These are phyloP conservation scores for Eremophila alpestris DNA, from an alignment of 2,797 vertebrate genomes.

Conservation along the genomic window DNA sequence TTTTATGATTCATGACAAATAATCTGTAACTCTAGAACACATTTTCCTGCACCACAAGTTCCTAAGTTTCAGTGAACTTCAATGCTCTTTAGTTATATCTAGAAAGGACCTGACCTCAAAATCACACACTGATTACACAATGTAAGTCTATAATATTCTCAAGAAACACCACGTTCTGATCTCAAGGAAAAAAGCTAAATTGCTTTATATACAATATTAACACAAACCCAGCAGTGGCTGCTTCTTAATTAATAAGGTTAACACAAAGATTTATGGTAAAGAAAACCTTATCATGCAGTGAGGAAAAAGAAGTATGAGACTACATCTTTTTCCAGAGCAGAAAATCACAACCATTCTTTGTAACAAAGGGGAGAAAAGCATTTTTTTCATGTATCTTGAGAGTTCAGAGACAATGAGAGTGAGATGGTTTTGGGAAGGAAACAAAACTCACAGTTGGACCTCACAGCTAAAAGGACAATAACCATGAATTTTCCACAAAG, in stretches of 20 bases:
- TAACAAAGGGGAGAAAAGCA: background rate
- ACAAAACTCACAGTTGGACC: background rate
- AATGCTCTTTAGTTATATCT: background rate
- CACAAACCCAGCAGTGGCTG: background rate
- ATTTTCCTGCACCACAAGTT: background rate
- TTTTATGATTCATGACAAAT: background rate
- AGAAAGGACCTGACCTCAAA: background rate
- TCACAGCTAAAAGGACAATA: background rate
- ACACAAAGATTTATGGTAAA: background rate
- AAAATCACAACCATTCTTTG: background rate
- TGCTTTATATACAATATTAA: background rate
- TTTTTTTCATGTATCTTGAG: background rate
- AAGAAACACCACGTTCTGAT: background rate
- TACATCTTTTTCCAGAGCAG: background rate
- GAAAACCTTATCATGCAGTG: background rate
- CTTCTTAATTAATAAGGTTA: background rate
- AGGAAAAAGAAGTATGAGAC: background rate
- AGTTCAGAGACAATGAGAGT: background rate
- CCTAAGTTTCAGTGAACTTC: background rate
- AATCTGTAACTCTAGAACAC: background rate
- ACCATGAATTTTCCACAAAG: background rate
- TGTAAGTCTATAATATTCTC: rapidly evolving
- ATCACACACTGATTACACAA: background rate
- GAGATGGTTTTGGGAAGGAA: background rate
- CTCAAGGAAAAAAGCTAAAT: background rate